phyloP scores from a whole-genome alignment of 92 coral and sea anemone species.

The Epizoanthus fatuus region DNA sequence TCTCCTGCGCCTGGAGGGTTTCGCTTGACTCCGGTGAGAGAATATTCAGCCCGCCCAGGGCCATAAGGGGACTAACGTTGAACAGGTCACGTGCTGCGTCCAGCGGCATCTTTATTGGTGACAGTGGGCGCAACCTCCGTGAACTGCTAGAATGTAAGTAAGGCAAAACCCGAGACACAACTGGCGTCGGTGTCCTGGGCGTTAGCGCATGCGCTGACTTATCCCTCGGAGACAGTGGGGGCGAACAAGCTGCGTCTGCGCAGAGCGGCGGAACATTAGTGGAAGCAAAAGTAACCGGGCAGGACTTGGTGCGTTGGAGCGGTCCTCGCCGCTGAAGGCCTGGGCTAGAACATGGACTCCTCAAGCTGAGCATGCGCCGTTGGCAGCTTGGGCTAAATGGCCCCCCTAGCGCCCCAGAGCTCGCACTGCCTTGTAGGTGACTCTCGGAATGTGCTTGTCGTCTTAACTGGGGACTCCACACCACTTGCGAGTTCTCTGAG shows the following conservation, averaged over 20 bases:
- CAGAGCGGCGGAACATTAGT: neutral
- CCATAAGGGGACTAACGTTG: neutral
- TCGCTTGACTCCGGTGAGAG: neutral
- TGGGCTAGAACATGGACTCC: neutral
- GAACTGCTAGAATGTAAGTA: neutral
- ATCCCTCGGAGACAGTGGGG: neutral
- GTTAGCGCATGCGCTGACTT: neutral
- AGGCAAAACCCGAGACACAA: slow-evolving; percentile 3
- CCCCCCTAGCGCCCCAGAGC: neutral
- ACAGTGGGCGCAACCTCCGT: slow-evolving; percentile 24
- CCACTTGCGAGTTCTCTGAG: neutral
- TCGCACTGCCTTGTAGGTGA: neutral
- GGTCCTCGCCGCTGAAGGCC: neutral
- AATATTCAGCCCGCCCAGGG: neutral
- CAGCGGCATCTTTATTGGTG: slow-evolving; percentile 34
- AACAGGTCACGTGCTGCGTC: slow-evolving; percentile 12
- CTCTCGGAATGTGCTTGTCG: neutral
- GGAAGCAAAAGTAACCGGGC: neutral
- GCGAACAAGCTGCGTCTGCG: neutral
- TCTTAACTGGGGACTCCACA: neutral
- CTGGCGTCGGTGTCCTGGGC: slow-evolving; percentile 33
- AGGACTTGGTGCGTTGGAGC: neutral
- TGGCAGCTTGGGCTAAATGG: neutral
- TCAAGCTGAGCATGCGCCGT: neutral
- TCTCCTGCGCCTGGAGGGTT: neutral